Evolutionary conservation across 2,797 vertebrate genomes (phyloP).

Genomic region (Myoxocephalus aenaeus): DNA sequence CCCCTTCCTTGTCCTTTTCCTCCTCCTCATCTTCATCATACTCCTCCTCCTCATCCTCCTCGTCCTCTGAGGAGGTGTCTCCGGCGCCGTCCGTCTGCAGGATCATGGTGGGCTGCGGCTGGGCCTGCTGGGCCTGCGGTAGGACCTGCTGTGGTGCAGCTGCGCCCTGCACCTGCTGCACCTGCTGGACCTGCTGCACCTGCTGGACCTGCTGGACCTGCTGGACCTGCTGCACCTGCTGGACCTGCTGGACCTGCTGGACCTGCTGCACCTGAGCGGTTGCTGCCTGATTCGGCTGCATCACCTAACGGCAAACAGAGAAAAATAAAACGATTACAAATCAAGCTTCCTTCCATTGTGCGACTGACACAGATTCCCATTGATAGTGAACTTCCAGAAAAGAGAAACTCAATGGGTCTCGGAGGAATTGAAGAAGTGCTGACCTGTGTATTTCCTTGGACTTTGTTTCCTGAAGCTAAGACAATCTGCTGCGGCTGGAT

Average conservation of each 20-base stretch:
- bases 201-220: conserved; percentile 77
- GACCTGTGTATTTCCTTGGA: conserved; percentile 89
- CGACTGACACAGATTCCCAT: background rate
- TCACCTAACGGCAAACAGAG: conserved; percentile 73
- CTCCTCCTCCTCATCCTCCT: conserved; percentile 98
- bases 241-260: conserved; percentile 56
- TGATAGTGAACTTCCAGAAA: background rate
- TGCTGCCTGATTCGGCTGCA: conserved; percentile 88
- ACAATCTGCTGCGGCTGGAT: conserved; percentile 99
- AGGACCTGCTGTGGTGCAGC: conserved; percentile 79
- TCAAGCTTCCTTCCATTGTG: background rate
- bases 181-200: conserved; percentile 78
- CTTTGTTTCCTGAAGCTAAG: conserved; percentile 94
- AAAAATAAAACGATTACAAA: background rate
- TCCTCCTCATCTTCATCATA: conserved; percentile 99
- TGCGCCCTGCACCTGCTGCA: conserved; percentile 71
- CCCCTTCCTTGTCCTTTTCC: conserved; percentile 97
- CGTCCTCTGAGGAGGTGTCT: conserved; percentile 97
- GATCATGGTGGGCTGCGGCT: conserved; percentile 90
- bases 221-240: conserved; percentile 78
- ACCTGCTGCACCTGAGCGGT: conserved; percentile 82
- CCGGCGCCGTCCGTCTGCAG: conserved; percentile 96
- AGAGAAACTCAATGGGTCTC: background rate
- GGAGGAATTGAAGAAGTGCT: conserved; percentile 1
- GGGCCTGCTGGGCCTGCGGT: conserved; percentile 77